Evolutionary conservation across 2,797 vertebrate genomes (phyloP).

Genomic region (Anabas testudineus): DNA sequence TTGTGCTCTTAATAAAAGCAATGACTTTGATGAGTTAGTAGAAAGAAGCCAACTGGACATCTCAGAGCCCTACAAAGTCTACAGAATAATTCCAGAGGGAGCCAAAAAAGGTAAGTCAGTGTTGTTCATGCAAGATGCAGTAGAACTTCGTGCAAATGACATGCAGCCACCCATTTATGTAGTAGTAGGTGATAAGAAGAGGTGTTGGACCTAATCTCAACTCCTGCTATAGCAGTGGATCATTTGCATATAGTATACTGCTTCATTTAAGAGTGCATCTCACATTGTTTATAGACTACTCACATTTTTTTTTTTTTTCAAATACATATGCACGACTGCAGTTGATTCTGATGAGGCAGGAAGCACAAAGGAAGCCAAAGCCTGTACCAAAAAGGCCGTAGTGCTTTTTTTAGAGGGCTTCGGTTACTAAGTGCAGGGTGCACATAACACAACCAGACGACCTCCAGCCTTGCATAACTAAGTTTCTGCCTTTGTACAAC

Average conservation of each 20-base stretch:
- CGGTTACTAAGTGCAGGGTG: conserved; percentile 78
- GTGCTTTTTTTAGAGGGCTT: conserved; percentile 87
- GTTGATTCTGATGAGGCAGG: conserved; percentile 82
- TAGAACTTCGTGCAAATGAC: not conserved
- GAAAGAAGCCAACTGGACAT: conserved; percentile 97
- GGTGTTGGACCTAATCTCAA: conserved; percentile 9
- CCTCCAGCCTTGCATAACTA: conserved; percentile 71
- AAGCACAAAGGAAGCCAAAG: conserved; percentile 86
- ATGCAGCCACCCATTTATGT: not conserved
- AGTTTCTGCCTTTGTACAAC: conserved; percentile 42
- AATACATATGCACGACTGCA: conserved; percentile 60
- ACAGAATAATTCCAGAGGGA: conserved; percentile 96
- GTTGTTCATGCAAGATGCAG: not conserved
- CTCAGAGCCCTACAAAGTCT: conserved; percentile 98
- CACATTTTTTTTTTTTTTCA: conserved; percentile 35
- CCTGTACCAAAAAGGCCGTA: conserved; percentile 80
- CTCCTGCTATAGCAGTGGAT: not conserved
- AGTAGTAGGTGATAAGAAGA: not conserved
- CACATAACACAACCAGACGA: conserved; percentile 58
- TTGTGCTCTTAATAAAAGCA: conserved; percentile 98
- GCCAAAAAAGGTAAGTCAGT: conserved; percentile 90
- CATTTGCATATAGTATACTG: not conserved
- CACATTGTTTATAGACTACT: conserved; percentile 46
- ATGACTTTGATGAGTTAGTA: conserved; percentile 97
- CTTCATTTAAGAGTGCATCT: conserved; percentile 26